Base-by-base conservation (phyloP, 2,888 invertebrate genomes). In the Oligia latruncula region DNA sequence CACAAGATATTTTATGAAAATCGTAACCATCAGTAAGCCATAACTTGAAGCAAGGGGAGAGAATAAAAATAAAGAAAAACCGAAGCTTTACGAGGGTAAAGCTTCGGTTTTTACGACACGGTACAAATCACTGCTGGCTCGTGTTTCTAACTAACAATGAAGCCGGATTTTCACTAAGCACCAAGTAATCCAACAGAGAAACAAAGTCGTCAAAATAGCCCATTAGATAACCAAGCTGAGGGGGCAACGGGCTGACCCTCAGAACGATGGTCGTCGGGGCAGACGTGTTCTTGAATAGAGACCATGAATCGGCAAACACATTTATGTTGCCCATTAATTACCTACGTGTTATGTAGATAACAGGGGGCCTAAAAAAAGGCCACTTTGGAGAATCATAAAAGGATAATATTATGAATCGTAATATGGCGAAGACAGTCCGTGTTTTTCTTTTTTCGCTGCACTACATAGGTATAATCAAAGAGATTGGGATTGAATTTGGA, bases 1-100 rank as follows among this genome's bases (percentile, higher is more conserved):
- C 77, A 70, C 23, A 55, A 83, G 74, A 67, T 68, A 73, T 80
- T 87, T 85, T 85, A 85, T 87, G 85, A 87, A 85, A 76, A 85
- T 76, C 74, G 87, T 85, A 85, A 79, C 73, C 86, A 85, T 87
- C 73, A 76, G 81, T 81, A 85, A 67, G n/a, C 74, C 17, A 77
- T 79, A 81, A 87, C 73, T 70, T 62, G 70, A 67, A 74, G 49
- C 29, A 83, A 75, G 65, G 65, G 71, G 65, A 83, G 20, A 64
- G 55, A 81, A 81, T 85, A 83, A 86, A 87, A 83, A 86, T 79
- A 77, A 68, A 29, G 29, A 29, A 29, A 29, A 29, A 29, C 29
- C 29, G 29, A 29, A 29, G 29, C 1, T 29, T 29, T 29, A 29
- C 29, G 29, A 29, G 29, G 29, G 81, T 87, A 87, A 87, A 87